phyloP scores from a whole-genome alignment of 2,888 invertebrate species.

The Aphidius colemani region DNA sequence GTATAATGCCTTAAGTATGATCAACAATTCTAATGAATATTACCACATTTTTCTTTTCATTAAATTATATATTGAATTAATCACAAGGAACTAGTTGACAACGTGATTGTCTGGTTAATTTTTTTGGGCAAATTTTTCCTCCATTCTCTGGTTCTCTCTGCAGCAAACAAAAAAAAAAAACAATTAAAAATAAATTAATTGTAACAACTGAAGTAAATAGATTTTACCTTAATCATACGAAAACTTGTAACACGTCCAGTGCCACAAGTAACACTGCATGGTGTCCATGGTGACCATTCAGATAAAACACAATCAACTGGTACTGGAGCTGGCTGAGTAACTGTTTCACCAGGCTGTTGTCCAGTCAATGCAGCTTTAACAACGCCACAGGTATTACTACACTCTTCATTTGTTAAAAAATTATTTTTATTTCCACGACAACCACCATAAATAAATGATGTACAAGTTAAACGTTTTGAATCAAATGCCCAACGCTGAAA shows the following conservation, averaged over 20 bases:
- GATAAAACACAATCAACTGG: conserved; percentile 74
- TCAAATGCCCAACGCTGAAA: conserved; percentile 90
- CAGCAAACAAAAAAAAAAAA: conserved; percentile 26
- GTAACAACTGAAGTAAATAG: background rate
- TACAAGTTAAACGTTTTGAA: conserved; percentile 74
- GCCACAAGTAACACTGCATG: conserved; percentile 82
- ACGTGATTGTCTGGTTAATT: conserved; percentile 65
- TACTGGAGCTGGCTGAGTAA: conserved; percentile 20
- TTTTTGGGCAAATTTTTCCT: conserved; percentile 69
- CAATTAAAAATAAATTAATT: background rate
- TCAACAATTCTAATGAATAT: background rate
- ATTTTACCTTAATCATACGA: conserved; percentile 66
- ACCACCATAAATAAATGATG: conserved; percentile 86
- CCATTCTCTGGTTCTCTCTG: conserved; percentile 68
- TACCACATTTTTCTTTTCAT: background rate
- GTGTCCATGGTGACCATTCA: conserved; percentile 83
- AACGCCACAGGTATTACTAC: conserved; percentile 71
- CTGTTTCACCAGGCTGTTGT: conserved; percentile 31
- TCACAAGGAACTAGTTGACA: conserved; percentile 61
- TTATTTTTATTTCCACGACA: conserved; percentile 91
- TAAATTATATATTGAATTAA: conserved; percentile 24
- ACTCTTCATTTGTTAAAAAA: conserved; percentile 81
- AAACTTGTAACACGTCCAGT: conserved; percentile 70
- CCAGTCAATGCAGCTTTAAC: conserved; percentile 54
- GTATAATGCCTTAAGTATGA: conserved; percentile 19